Evolutionary conservation across 2,113 vertebrate species (phyloP).

Genomic region (Pelmatolapia mariae): DNA sequence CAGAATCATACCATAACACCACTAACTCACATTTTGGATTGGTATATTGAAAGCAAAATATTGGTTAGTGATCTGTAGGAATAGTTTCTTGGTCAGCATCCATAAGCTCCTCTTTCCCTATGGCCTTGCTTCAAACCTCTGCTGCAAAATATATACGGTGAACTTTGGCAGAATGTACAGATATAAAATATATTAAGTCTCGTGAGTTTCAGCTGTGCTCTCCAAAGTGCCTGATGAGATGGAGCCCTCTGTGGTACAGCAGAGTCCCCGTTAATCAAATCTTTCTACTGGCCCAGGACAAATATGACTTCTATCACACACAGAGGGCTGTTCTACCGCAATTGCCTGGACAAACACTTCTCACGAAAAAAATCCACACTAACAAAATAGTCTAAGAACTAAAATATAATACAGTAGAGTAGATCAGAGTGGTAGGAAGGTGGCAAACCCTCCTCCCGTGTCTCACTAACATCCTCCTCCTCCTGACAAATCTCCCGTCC

Average conservation of each 20-base stretch:
- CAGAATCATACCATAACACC: neutral
- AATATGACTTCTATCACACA: conserved; percentile 41
- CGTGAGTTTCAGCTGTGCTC: conserved; percentile 4
- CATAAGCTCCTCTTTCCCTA: neutral
- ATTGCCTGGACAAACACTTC: conserved; percentile 11
- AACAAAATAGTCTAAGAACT: conserved; percentile 26
- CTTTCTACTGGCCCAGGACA: conserved; percentile 9
- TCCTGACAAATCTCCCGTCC: neutral
- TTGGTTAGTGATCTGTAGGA: neutral
- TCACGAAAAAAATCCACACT: conserved; percentile 17
- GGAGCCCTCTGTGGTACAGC: conserved; percentile 10
- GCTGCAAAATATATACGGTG: neutral
- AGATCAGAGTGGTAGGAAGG: conserved; percentile 2
- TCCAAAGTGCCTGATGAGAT: conserved; percentile 25
- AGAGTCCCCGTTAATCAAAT: neutral
- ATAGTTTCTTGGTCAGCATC: neutral
- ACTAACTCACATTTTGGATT: neutral
- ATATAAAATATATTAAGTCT: conserved; percentile 36
- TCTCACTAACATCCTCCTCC: neutral
- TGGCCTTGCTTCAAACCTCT: neutral
- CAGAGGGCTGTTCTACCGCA: neutral
- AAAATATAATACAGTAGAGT: conserved; percentile 46
- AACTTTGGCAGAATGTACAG: conserved; percentile 46
- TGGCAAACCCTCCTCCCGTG: neutral
- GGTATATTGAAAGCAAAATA: neutral